These are phyloP conservation scores for Sparidentex hasta DNA, from an alignment of 2,797 vertebrate genomes.

Conservation along the genomic window DNA sequence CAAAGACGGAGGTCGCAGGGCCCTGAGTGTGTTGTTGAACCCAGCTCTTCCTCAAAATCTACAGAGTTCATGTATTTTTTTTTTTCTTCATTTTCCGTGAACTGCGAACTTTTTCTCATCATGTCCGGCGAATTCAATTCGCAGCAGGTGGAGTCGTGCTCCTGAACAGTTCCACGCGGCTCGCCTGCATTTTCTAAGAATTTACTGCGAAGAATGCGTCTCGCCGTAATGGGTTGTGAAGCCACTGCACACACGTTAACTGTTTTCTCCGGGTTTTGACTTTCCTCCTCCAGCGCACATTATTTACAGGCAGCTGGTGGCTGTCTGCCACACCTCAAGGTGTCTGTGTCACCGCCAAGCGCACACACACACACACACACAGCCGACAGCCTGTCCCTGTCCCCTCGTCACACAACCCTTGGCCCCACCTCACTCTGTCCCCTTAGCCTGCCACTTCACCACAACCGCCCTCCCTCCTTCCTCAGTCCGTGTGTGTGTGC, in stretches of 20 bases:
- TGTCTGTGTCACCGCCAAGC: conserved; percentile 71
- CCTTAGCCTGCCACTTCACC: conserved; percentile 66
- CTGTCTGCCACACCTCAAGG: conserved; percentile 80
- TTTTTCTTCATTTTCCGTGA: neutral
- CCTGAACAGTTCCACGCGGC: neutral
- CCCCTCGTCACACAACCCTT: conserved; percentile 72
- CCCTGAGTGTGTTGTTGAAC: neutral
- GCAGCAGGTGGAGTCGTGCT: neutral
- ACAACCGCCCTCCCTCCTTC: conserved; percentile 41
- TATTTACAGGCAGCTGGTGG: conserved; percentile 83
- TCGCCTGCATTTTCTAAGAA: neutral
- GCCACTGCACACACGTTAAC: neutral
- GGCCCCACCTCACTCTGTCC: conserved; percentile 68
- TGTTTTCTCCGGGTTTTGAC: conserved; percentile 63
- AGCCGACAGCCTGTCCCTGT: conserved; percentile 66
- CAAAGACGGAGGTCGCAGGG: conserved; percentile 12
- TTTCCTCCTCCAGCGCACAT: conserved; percentile 69
- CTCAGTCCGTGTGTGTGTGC: conserved; percentile 5
- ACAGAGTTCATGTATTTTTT: neutral
- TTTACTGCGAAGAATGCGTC: neutral
- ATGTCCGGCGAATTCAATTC: neutral
- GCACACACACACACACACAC: conserved; percentile 35
- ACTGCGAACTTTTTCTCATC: neutral
- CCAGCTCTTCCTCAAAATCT: neutral
- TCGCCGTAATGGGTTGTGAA: neutral